Percentiles rank a stretch among this genome's conserved stretches.
phyloP scores from a whole-genome alignment of 2,888 invertebrate species.

The Lamellibrachia columna region DNA sequence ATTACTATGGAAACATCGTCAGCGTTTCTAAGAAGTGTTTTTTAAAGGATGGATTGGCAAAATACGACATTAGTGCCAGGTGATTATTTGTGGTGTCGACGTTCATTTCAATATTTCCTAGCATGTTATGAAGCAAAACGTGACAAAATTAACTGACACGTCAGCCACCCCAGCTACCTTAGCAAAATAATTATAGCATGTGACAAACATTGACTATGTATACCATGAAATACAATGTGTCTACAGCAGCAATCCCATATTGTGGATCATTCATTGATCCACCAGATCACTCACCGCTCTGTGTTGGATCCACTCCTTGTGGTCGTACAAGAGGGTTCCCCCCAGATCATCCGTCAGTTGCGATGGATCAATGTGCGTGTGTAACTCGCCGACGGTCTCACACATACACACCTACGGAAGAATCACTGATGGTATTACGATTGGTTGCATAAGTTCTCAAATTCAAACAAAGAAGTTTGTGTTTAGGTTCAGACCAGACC shows the following conservation, averaged over 20 bases:
- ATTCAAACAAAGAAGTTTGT: too few relatives aligned
- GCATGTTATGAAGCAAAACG: too few relatives aligned
- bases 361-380: not conserved
- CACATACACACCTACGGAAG: not conserved
- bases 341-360: slow-evolving; percentile 91
- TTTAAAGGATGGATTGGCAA: too few relatives aligned
- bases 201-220: not conserved
- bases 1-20: too few relatives aligned
- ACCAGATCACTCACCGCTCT: slow-evolving; percentile 79
- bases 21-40: too few relatives aligned
- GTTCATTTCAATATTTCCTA: too few relatives aligned
- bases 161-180: too few relatives aligned
- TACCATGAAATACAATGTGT: not conserved
- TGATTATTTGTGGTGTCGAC: too few relatives aligned
- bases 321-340: slow-evolving; percentile 87
- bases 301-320: slow-evolving; percentile 96
- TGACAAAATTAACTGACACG: too few relatives aligned
- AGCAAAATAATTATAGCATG: too few relatives aligned
- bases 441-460: not conserved
- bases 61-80: too few relatives aligned
- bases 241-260: not conserved
- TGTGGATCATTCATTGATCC: not conserved
- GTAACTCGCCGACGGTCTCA: not conserved
- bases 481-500: too few relatives aligned
- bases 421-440: not conserved